A percentile compares a stretch with the other conserved stretches of the same genome.
Evolutionary conservation across 2,113 vertebrate genomes (phyloP).

Genomic region (Neoarius graeffei): DNA sequence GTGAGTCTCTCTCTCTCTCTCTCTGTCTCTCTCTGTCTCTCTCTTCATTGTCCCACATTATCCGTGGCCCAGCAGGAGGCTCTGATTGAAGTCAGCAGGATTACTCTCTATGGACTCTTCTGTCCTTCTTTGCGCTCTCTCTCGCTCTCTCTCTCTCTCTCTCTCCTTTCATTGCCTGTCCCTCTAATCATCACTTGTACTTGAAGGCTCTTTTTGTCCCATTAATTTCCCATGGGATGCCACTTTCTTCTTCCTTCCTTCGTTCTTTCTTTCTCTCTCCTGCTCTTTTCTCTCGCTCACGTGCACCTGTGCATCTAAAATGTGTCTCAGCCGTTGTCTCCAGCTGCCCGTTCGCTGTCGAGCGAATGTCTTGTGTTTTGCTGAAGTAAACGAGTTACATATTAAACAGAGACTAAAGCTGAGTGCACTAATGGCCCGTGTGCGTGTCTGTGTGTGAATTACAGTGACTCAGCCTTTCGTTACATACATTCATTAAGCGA

Average conservation of each 20-base stretch:
- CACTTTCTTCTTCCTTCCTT: not conserved
- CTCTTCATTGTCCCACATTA: not conserved
- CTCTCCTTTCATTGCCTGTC: not conserved
- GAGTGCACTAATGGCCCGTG: not conserved
- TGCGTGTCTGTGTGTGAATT: not conserved
- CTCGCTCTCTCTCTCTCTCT: not conserved
- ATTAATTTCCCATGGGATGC: constrained; percentile 49
- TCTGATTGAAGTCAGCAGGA: constrained; percentile 28
- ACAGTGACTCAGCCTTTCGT: not conserved
- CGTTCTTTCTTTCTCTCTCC: not conserved
- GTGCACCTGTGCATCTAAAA: not conserved
- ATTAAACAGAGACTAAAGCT: not conserved
- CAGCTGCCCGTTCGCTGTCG: not conserved
- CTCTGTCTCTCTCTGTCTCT: constrained; percentile 22
- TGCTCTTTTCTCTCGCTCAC: not conserved
- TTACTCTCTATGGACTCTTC: constrained; percentile 17
- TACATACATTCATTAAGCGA: not conserved
- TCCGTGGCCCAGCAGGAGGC: constrained; percentile 15
- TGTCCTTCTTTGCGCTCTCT: not conserved
- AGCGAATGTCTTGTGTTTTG: not conserved
- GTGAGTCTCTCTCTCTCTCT: not conserved
- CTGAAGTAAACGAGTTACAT: constrained; percentile 3
- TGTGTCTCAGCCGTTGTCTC: not conserved
- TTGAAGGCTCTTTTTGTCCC: constrained; percentile 33
- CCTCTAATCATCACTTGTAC: constrained; percentile 37